Conservation (phyloP, 2,797 vertebrate genomes). For the Micropoecilia bifurca region DNA sequence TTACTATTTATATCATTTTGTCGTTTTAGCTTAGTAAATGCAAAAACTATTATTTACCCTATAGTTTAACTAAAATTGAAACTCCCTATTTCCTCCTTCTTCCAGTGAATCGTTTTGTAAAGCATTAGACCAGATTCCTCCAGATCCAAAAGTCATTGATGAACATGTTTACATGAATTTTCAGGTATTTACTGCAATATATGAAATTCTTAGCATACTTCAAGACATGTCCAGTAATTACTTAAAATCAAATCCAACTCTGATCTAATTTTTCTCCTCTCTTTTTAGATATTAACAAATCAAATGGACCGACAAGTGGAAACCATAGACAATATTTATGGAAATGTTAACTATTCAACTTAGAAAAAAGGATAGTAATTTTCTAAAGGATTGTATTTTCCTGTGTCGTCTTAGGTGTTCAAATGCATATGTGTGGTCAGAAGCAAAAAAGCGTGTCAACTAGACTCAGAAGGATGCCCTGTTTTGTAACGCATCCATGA, state of each 20-base stretch:
- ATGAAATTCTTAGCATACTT: not conserved
- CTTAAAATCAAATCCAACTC: not conserved
- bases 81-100: conserved; percentile 17
- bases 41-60: not conserved
- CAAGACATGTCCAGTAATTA: not conserved
- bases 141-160: conserved; percentile 40
- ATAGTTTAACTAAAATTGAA: not conserved
- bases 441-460: not conserved
- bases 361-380: not conserved
- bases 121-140: not conserved
- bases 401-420: not conserved
- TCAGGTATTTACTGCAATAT: conserved; percentile 6
- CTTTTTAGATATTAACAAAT: conserved; percentile 41
- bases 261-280: conserved; percentile 14
- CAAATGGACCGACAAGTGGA: conserved; percentile 18
- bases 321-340: conserved; percentile 50
- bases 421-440: not conserved
- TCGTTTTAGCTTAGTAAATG: not conserved
- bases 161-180: conserved; percentile 68
- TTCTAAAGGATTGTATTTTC: not conserved
- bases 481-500: not conserved
- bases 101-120: conserved; percentile 30
- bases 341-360: conserved; percentile 46
- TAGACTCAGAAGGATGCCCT: not conserved
- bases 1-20: not conserved